These are phyloP conservation scores for Drosophila lacteicornis DNA, from an alignment of 1,140 invertebrate genomes.

Conservation along the genomic window DNA sequence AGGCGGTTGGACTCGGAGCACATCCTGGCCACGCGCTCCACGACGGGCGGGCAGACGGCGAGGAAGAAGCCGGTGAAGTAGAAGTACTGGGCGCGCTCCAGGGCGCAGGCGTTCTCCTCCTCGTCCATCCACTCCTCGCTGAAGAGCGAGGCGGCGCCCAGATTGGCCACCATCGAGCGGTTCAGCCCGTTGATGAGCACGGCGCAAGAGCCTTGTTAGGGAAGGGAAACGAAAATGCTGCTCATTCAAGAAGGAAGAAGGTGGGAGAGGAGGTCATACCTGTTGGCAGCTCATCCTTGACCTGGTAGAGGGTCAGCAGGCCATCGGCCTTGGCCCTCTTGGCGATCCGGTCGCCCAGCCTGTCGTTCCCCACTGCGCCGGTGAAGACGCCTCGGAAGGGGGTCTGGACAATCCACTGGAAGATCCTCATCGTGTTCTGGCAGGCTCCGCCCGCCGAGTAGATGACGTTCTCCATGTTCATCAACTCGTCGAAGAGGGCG, in stretches of 20 bases:
- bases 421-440: slow-evolving; percentile 96
- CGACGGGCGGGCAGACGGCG: slow-evolving; percentile 41
- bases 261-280: slow-evolving; percentile 1
- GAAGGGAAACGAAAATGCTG: rapidly evolving
- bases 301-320: slow-evolving; percentile 94
- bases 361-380: slow-evolving; percentile 97
- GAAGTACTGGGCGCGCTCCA: slow-evolving; percentile 45
- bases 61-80: slow-evolving; percentile 70
- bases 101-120: slow-evolving; percentile 48
- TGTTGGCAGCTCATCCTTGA: slow-evolving; percentile 90
- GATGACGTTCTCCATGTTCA: slow-evolving; percentile 91
- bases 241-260: too few species aligned
- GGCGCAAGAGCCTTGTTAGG: slow-evolving; percentile 90
- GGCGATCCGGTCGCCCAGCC: slow-evolving; percentile 94
- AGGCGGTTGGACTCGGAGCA: slow-evolving; percentile 25
- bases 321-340: slow-evolving; percentile 92
- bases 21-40: slow-evolving; percentile 24
- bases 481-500: slow-evolving; percentile 86
- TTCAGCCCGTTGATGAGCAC: slow-evolving; percentile 87
- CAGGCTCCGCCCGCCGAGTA: slow-evolving; percentile 96
- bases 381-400: slow-evolving; percentile 94
- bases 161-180: slow-evolving; percentile 64
- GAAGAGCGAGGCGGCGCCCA: slow-evolving; percentile 62
- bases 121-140: slow-evolving; percentile 46
- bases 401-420: slow-evolving; percentile 95